Percentiles rank a stretch among this genome's conserved stretches.
These are phyloP conservation scores for Trilocha varians DNA, from an alignment of 2,888 invertebrate species.

Conservation along the genomic window DNA sequence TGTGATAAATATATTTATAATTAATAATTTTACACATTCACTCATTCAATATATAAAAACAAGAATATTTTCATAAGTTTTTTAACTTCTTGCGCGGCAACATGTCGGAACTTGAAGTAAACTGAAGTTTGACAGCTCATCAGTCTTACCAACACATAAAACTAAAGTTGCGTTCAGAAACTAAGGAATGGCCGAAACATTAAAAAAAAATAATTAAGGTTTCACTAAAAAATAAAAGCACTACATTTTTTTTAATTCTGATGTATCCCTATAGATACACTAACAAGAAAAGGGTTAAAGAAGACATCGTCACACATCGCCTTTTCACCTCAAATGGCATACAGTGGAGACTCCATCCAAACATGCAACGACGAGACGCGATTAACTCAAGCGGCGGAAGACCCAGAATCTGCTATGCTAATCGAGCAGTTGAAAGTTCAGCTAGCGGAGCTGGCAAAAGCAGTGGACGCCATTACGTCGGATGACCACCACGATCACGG, in stretches of 20 bases:
- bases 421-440: too few species aligned
- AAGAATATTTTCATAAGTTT: constrained; percentile 1
- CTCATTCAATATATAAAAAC: constrained; percentile 5
- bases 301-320: too few species aligned
- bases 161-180: constrained; percentile 4
- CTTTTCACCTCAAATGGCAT: too few species aligned
- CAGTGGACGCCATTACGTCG: too few species aligned
- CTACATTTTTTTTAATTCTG: constrained; percentile 6
- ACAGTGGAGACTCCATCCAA: too few species aligned
- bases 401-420: too few species aligned
- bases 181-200: constrained; percentile 4
- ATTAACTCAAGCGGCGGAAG: too few species aligned
- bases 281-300: too few species aligned
- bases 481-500: too few species aligned
- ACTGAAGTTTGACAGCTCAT: constrained; percentile 5
- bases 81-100: constrained; percentile 5
- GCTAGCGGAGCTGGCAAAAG: too few species aligned
- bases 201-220: constrained; percentile 1
- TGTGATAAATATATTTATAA: constrained; percentile 9
- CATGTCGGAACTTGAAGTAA: constrained; percentile 5
- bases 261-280: too few species aligned
- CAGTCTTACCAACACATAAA: constrained; percentile 5
- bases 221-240: constrained; percentile 5
- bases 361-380: too few species aligned
- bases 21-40: constrained; percentile 9